Percentiles rank a stretch among this genome's conserved stretches.
Conservation (phyloP, 2,113 vertebrate species). For the Pithys albifrons region DNA sequence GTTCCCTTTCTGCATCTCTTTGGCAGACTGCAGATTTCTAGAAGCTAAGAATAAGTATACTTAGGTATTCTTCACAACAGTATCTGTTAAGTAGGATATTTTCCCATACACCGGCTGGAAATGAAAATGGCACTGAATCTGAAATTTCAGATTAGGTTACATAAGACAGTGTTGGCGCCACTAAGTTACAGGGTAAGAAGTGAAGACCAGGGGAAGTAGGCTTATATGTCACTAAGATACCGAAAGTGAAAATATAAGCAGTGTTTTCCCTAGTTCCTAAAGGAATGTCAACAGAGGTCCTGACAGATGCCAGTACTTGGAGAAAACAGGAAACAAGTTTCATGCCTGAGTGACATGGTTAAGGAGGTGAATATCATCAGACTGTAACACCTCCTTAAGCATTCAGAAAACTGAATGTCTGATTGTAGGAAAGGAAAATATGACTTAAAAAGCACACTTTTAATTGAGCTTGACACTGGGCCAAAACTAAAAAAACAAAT, state of each 20-base stretch:
- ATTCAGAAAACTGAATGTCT: conserved; percentile 19
- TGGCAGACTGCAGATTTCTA: conserved; percentile 12
- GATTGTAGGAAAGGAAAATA: not conserved
- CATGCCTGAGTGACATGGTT: conserved; percentile 23
- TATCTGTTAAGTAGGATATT: not conserved
- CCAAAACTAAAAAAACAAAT: not conserved
- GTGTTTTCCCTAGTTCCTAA: conserved; percentile 23
- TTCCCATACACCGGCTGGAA: conserved; percentile 44
- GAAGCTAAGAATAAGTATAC: not conserved
- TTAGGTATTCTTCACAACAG: not conserved
- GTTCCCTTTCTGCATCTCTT: not conserved
- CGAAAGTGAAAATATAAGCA: conserved; percentile 66
- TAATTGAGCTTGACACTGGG: conserved; percentile 12
- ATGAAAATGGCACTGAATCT: conserved; percentile 48
- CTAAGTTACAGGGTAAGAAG: conserved; percentile 16
- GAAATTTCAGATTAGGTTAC: conserved; percentile 65
- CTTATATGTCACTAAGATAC: conserved; percentile 66
- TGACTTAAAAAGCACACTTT: not conserved
- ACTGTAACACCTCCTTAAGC: not conserved
- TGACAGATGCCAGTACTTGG: conserved; percentile 1
- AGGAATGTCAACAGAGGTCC: conserved; percentile 51
- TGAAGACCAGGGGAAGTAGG: conserved; percentile 52
- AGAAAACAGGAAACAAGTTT: conserved; percentile 58
- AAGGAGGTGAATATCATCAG: conserved; percentile 31
- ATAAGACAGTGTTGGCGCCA: conserved; percentile 56